Evolutionary conservation across 2,888 invertebrate genomes (phyloP), one percentile per base, ranked within the genome.

Genomic region (Drosophila nr. perissopoda): DNA sequence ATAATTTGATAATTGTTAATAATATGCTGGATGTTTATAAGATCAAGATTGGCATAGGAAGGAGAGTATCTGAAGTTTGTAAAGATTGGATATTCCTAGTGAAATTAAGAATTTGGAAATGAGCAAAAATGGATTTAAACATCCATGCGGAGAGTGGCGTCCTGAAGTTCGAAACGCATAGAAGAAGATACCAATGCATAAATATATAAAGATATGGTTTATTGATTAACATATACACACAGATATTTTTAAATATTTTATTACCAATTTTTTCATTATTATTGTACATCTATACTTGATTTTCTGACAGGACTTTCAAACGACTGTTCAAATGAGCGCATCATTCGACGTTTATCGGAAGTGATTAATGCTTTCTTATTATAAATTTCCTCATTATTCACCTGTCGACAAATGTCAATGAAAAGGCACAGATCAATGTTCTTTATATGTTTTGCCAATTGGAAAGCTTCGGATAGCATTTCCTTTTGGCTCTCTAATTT

Each of bases 401-500:
- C 67, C 8, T 69, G 71, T 0, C 78, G 70, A 38, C 91, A 91
- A 34, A 85, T 68, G 21, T 91, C 91, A 11, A 91, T 68, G 36
- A 92, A 91, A 0, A 76, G 49, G 29, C 79, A 76, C 7, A 92
- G 58, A 38, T 79, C 71, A 2, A 79, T 76, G 52, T 78, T 90
- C 27, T 80, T 87, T 5, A 92, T 68, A 1, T 56, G 60, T 45
- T 80, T 74, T 2, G 90, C 86, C 34, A 89, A 61, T 1, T 10
- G 29, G n/a, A 69, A 75, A 1, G 90, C 89, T 13, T 89, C 85
- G 0, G 58, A 73, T 2, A 92, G 72, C 4, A 80, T 80, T n/a
- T 91, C 88, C 31, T 73, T 83, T 48, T 85, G 83, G 11, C 85
- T 85, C 53, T 92, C 92, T 10, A 92, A 76, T 69, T 92, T 92